Base-by-base conservation (phyloP, 2,888 invertebrate species). In the Adelognathus sp. region DNA sequence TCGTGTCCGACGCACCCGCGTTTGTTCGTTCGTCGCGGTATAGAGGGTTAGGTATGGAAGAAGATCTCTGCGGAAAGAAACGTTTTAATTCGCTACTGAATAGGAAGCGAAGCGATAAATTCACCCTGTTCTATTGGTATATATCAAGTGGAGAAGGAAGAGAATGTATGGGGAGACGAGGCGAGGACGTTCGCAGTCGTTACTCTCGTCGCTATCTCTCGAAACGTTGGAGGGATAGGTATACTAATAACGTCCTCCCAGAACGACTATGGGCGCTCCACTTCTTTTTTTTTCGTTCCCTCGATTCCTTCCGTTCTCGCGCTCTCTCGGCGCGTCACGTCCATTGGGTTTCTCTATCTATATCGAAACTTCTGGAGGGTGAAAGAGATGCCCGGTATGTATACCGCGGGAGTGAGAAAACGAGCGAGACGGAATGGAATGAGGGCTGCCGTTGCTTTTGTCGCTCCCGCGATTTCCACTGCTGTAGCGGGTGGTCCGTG, bases 221-320 rank as follows among this genome's bases (percentile, higher is more conserved):
- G 52, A 16, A 75, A 54, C 54, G 44, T 58, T 41, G 60, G 56
- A 70, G 66, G 56, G 21, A 44, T 46, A 36, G 31, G 63, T 64
- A n/a, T n/a, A 72, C 72, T 76, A 76, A 80, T 76, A 73, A 73
- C 77, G 69, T 80, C 52, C 64, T 70, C 64, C 63, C 73, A 73
- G 69, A 58, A 73, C 41, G 50, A 66, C 67, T 72, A 36, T 46
- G 56, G n/a, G 33, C 58, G 60, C 54, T 60, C 21, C 16, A 60
- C 63, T 60, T 70, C 44, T 76, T 66, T 72, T 56, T 31, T 27
- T 29, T 27, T 78, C 60, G 21, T 66, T 46, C 64, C 52, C 6
- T 29, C 6, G 21, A 21, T 52, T 52, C 56, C 46, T 14, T 44
- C 63, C 14, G 9, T 29, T 33, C 54, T 71, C 67, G 46, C 14